Base-by-base conservation (phyloP, 2,888 invertebrate genomes). In the Heliconius aoede region DNA sequence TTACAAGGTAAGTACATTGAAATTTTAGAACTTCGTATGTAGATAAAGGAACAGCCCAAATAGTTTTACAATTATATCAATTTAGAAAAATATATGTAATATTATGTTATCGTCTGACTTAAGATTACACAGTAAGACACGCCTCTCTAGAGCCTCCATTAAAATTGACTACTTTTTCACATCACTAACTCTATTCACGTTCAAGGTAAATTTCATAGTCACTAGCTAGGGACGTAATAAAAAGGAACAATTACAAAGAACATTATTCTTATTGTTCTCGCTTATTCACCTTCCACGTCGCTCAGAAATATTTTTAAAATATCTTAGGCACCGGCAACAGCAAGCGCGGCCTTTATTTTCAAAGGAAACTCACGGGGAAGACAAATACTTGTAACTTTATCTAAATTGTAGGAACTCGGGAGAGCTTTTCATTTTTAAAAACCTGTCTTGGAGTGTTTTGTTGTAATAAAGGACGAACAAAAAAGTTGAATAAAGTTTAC, bases 321-420 rank as follows among this genome's bases (percentile, higher is more conserved):
- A n/a, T n/a, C n/a, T 51, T 51, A 28, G 32, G 32, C 11, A 11
- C 32, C 24, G 58, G 15, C 9, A 32, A 58, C 15, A 46, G 46
- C 15, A 46, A 71, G 55, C 18, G 4, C 1, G 13, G 30, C 11
- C n/a, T 28, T 51, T 60, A 26, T n/a, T 13, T 28, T 55, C 51
- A 55, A 3, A 8, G 21, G 51, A 13, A 13, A 30, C 30, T 28
- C 30, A 4, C 40, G 40, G 40, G 55, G 4, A 72, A 24, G 58
- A 60, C 8, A 60, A 72, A 60, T 24, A 36, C 26, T 58, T 58
- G 58, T 58, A 24, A 58, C 24, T 72, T 69, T 72, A 24, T 24
- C 32, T 36, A 5, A 40, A 32, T 32, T 60, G 24, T 4, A 58
- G 24, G 4, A 21, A 60, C 24, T 60, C 36, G 26, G 18, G 18